phyloP scores from a whole-genome alignment of 1,140 invertebrate species.

The Drosophila sulfurigaster region DNA sequence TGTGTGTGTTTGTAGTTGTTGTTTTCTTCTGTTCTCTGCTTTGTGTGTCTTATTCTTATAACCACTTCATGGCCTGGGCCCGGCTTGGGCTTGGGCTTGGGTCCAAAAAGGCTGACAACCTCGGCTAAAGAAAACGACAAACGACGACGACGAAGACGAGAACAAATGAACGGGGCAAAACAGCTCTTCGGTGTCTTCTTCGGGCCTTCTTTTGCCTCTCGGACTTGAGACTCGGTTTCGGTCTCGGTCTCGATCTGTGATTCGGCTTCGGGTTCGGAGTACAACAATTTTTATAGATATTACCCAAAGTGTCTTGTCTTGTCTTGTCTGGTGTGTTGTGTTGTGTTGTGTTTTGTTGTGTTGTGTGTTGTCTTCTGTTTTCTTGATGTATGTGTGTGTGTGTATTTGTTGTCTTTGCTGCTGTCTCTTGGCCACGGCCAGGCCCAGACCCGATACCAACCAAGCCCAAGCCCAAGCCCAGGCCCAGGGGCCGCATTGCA shows the following conservation, averaged over 20 bases:
- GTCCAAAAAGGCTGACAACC: conserved; percentile 72
- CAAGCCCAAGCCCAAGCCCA: conserved; percentile 9
- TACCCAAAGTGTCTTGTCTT: conserved; percentile 76
- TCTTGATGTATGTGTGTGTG: background rate
- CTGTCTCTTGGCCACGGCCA: conserved; percentile 50
- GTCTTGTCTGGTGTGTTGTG: conserved; percentile 41
- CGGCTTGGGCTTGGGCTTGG: conserved; percentile 34
- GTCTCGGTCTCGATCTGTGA: conserved; percentile 6
- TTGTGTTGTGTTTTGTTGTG: conserved; percentile 15
- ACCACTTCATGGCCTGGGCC: conserved; percentile 59
- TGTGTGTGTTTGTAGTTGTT: conserved; percentile 25
- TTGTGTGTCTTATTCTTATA: conserved; percentile 73
- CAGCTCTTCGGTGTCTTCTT: conserved; percentile 8
- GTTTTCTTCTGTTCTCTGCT: conserved; percentile 52
- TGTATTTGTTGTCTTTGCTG: conserved; percentile 40
- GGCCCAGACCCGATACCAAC: conserved; percentile 46
- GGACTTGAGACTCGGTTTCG: background rate
- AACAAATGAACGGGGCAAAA: conserved; percentile 56
- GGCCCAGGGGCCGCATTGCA: conserved; percentile 29
- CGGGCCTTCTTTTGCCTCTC: conserved; percentile 1
- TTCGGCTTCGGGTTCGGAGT: conserved; percentile 1
- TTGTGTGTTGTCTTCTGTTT: conserved; percentile 56
- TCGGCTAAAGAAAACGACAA: conserved; percentile 51
- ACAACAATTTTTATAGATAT: conserved; percentile 79
- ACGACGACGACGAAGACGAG: conserved; percentile 33